phyloP scores from a whole-genome alignment of 2,888 invertebrate species.

The Poecilobothrus nobilitatus region DNA sequence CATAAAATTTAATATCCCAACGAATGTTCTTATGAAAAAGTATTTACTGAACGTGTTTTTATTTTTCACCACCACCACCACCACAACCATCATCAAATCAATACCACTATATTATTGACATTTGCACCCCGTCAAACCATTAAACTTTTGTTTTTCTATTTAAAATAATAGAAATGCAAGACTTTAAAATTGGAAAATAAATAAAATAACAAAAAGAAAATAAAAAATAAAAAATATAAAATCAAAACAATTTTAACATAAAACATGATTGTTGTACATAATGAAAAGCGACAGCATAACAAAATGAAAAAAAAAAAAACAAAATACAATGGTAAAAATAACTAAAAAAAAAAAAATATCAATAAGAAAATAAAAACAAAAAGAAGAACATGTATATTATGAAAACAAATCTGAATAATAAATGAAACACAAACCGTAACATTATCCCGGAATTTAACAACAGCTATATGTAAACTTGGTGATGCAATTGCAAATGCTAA shows the following conservation, averaged over 20 bases:
- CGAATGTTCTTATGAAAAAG: not conserved
- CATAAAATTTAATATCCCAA: not conserved
- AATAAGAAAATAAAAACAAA: too few relatives aligned
- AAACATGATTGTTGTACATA: not conserved
- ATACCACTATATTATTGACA: too few relatives aligned
- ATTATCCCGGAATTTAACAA: slow-evolving; percentile 43
- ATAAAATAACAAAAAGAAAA: not conserved
- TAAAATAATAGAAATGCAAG: not conserved
- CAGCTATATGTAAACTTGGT: slow-evolving; percentile 42
- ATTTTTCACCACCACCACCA: not conserved
- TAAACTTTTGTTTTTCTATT: too few relatives aligned
- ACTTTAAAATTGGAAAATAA: not conserved
- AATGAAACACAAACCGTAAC: slow-evolving; percentile 35
- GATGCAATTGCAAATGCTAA: slow-evolving; percentile 44
- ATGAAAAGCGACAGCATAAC: not conserved
- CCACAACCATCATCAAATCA: too few relatives aligned
- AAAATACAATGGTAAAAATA: too few relatives aligned
- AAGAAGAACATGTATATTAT: not conserved
- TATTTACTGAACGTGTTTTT: not conserved
- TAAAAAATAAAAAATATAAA: not conserved
- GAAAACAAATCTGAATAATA: not conserved
- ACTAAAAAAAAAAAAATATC: too few relatives aligned
- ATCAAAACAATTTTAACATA: too few relatives aligned
- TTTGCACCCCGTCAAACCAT: too few relatives aligned
- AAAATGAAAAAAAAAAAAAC: not conserved